Evolutionary conservation across 2,797 vertebrate genomes (phyloP).

Genomic region (Tragopan temminckii): DNA sequence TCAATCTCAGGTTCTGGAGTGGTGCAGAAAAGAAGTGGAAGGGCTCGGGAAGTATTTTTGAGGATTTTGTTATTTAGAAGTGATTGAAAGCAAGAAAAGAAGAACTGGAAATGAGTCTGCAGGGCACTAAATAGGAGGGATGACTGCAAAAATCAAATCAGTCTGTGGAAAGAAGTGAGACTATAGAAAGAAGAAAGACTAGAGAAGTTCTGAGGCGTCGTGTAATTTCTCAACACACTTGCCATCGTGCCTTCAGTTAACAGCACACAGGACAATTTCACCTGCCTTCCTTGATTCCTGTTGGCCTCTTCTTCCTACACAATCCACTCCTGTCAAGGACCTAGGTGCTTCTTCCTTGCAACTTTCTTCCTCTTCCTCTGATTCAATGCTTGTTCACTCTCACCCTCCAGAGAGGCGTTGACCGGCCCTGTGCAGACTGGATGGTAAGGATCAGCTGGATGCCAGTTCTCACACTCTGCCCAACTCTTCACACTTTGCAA

Average conservation of each 20-base stretch:
- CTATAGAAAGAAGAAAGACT: background rate
- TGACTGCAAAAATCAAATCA: background rate
- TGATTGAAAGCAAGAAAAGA: background rate
- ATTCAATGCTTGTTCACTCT: background rate
- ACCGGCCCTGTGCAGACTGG: rapidly evolving
- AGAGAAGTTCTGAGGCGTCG: background rate
- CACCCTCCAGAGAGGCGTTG: background rate
- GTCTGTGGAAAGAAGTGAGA: background rate
- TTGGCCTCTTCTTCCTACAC: background rate
- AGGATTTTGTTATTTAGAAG: background rate
- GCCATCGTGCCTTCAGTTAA: background rate
- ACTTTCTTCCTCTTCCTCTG: background rate
- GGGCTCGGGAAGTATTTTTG: background rate
- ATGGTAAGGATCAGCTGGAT: background rate
- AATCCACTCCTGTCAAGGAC: background rate
- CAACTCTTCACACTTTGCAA: background rate
- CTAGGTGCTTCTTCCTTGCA: background rate
- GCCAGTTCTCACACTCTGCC: background rate
- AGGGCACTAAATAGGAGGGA: background rate
- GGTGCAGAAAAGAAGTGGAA: background rate
- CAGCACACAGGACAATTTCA: background rate
- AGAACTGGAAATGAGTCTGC: background rate
- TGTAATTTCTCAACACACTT: background rate
- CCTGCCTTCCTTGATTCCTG: background rate
- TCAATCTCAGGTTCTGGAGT: background rate